Evolutionary conservation across 2,888 invertebrate genomes (phyloP), one percentile per base, ranked within the genome.

Genomic region (Apotomis betuletana): DNA sequence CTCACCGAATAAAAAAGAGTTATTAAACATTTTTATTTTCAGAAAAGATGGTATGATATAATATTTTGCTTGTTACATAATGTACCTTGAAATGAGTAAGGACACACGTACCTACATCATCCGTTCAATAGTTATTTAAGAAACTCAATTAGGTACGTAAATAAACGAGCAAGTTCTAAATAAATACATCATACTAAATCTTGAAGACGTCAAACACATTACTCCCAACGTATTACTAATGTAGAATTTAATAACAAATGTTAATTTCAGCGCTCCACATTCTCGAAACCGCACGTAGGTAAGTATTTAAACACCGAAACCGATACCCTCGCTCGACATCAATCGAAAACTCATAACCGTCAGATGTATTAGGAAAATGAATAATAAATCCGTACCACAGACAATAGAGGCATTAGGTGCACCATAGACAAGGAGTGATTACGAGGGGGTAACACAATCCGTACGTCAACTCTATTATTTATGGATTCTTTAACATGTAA

Each of bases 401-500:
- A 93, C 93, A 93, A 93, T 90, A 85, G 90, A 81, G 82, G 93
- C 87, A 92, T 92, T 93, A 93, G 88, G 85, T 78, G 81, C 84
- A 83, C 85, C 89, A 89, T 89, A 90, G 90, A 91, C 90, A 88
- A 90, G 89, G 82, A 84, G 82, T 79, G 83, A 84, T 84, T 85
- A 83, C 83, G 81, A 76, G 79, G 78, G 79, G 77, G 90, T 87
- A 90, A 90, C 87, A 90, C 88, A 91, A 91, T 91, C 90, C 90
- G 83, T 86, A 88, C 92, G 92, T 91, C 92, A 92, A 92, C 90
- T 93, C 88, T 92, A 93, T 92, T 93, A 93, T 92, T 93, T 91
- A 93, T 92, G 93, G 93, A 91, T 92, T 93, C 93, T 92, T 92
- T 90, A 92, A 92, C 93, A 92, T 90, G 92, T 91, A 91, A 92